Percentiles rank a stretch among this genome's conserved stretches.
phyloP scores from a whole-genome alignment of 2,797 vertebrate genomes.

The Iguana delicatissima region DNA sequence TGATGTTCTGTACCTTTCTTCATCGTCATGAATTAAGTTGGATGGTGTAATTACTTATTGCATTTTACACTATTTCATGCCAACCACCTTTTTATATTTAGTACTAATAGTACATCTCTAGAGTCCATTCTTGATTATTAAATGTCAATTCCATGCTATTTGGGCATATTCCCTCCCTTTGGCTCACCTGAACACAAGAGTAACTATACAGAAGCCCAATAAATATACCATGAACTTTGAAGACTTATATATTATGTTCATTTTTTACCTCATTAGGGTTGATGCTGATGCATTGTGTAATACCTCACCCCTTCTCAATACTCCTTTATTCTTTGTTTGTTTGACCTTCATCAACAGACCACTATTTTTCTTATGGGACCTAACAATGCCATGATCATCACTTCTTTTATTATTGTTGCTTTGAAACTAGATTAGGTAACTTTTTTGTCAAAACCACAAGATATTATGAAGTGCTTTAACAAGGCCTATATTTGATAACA shows the following conservation, averaged over 20 bases:
- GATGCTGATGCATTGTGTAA: not conserved
- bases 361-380: slow-evolving; percentile 8
- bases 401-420: slow-evolving; percentile 19
- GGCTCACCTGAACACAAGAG: not conserved
- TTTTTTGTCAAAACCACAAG: not conserved
- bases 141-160: not conserved
- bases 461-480: slow-evolving; percentile 31
- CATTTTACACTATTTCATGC: not conserved
- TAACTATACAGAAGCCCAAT: not conserved
- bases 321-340: slow-evolving; percentile 3
- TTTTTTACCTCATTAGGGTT: slow-evolving; percentile 6
- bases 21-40: not conserved
- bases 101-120: not conserved
- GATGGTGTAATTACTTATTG: not conserved
- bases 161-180: not conserved
- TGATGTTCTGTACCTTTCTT: no score
- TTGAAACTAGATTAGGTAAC: not conserved
- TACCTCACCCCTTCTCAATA: not conserved
- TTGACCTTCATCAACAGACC: slow-evolving; percentile 2
- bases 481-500: slow-evolving; percentile 34
- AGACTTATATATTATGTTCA: not conserved
- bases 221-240: not conserved
- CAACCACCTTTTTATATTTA: not conserved
- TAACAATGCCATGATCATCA: slow-evolving; percentile 10
- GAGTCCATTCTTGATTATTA: not conserved